Conservation (phyloP, 2,797 vertebrate species). For the Sebastolobus altivelis region DNA sequence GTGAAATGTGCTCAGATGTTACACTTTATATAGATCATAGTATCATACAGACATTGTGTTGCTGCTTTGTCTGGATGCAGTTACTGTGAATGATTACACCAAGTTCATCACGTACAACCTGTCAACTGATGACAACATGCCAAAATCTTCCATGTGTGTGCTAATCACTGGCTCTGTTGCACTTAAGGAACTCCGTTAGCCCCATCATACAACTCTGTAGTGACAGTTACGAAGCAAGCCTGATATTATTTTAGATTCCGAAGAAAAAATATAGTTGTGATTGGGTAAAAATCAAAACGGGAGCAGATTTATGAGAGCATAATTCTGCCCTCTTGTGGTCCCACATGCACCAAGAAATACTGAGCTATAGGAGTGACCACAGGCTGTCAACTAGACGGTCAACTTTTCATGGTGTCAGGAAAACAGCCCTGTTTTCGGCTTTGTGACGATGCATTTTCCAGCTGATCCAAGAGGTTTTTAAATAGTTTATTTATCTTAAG, state of each 20-base stretch:
- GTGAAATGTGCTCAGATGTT: conserved; percentile 20
- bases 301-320: neutral
- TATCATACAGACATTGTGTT: neutral
- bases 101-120: conserved; percentile 14
- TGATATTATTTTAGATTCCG: neutral
- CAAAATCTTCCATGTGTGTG: neutral
- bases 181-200: neutral
- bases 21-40: neutral
- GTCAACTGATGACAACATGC: neutral
- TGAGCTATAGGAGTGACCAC: neutral
- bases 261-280: neutral
- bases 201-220: neutral
- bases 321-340: conserved; percentile 36
- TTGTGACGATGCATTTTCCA: no score
- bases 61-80: neutral
- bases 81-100: neutral
- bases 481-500: no score
- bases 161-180: neutral
- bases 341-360: neutral
- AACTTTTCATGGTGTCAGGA: no score
- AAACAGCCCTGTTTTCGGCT: no score
- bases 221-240: neutral
- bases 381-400: no score
- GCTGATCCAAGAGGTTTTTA: no score
- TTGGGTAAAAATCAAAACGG: neutral